Evolutionary conservation across 2,888 invertebrate species (phyloP).

Genomic region (Drosophila nr. fundita): DNA sequence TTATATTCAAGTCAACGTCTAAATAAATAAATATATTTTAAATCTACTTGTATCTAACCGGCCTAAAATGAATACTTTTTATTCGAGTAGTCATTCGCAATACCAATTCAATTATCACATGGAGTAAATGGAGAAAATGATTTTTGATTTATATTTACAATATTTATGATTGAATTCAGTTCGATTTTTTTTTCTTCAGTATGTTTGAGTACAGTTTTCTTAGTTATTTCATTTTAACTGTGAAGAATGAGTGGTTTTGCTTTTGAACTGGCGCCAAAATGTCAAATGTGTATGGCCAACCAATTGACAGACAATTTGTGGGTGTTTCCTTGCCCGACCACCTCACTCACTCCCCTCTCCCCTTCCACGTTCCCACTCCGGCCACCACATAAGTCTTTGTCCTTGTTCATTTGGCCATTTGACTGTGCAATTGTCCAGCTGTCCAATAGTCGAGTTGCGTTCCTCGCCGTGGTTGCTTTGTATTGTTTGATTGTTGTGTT

Average conservation of each 20-base stretch:
- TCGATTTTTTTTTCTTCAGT: not conserved
- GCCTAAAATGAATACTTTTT: not conserved
- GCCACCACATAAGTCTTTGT: conserved; percentile 15
- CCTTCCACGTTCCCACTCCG: not conserved
- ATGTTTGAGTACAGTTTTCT: not conserved
- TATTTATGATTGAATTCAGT: not conserved
- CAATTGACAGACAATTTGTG: conserved; percentile 62
- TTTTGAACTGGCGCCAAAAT: conserved; percentile 25
- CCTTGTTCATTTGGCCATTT: conserved; percentile 23
- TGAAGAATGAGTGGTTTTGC: not conserved
- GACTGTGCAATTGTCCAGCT: conserved; percentile 5
- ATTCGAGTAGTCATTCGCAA: not conserved
- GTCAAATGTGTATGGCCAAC: conserved; percentile 53
- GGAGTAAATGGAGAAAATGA: not conserved
- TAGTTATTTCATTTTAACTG: not conserved
- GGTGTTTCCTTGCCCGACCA: conserved; percentile 2
- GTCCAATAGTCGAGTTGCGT: conserved; percentile 23
- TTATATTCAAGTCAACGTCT: not conserved
- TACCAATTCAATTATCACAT: not conserved
- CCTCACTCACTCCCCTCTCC: not conserved
- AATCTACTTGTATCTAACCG: not conserved
- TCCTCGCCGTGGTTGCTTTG: conserved; percentile 4
- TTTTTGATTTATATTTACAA: not conserved
- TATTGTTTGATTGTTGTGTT: conserved; percentile 30
- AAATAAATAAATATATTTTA: not conserved